Evolutionary conservation across 2,797 vertebrate species (phyloP).

Genomic region (Chrysocyon brachyurus): DNA sequence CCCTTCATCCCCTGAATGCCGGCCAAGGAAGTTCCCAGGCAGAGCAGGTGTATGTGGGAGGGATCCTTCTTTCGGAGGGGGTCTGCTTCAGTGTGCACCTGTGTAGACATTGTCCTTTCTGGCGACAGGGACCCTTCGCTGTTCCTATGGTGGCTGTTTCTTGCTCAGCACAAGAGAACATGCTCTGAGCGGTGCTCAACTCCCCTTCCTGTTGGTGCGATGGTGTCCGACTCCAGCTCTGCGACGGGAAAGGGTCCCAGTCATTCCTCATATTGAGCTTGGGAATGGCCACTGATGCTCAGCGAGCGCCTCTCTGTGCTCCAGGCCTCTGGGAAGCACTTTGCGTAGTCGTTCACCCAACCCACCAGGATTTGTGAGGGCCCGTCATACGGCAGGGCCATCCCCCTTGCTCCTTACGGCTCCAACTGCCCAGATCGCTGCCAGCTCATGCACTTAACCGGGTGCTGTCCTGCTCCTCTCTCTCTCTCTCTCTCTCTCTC

Average conservation of each 20-base stretch:
- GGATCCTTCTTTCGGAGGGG: neutral
- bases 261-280: neutral
- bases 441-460: neutral
- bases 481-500: slow-evolving; percentile 39
- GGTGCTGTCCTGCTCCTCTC: neutral
- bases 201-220: neutral
- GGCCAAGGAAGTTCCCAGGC: neutral
- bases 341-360: neutral
- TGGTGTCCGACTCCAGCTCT: neutral
- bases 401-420: neutral
- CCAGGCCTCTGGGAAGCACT: neutral
- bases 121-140: neutral
- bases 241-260: neutral
- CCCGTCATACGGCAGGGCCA: neutral
- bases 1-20: neutral
- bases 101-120: neutral
- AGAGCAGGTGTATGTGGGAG: neutral
- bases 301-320: neutral
- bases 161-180: neutral
- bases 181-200: neutral
- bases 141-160: neutral
- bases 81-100: neutral
- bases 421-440: neutral
- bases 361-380: neutral
- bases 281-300: neutral